phyloP scores from a whole-genome alignment of 2,113 vertebrate genomes.

The Nycticebus coucang region DNA sequence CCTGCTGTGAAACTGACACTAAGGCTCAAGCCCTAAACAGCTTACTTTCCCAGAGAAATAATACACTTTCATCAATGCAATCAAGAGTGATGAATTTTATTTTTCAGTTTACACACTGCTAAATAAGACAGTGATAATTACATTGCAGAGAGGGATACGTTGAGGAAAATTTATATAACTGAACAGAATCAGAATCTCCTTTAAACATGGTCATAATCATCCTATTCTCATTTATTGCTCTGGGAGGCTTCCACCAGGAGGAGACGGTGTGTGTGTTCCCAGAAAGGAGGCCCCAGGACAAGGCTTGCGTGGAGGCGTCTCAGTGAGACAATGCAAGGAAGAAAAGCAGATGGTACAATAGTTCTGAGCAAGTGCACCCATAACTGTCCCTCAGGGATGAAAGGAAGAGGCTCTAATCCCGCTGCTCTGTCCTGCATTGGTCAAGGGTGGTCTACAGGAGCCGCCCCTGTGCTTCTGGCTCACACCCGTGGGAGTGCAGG shows the following conservation, averaged over 20 bases:
- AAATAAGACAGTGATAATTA: neutral
- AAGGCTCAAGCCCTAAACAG: neutral
- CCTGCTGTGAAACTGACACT: neutral
- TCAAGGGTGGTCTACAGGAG: neutral
- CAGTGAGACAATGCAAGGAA: neutral
- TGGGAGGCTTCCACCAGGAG: neutral
- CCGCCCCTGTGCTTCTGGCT: fast-evolving
- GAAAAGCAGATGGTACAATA: neutral
- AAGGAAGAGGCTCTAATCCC: neutral
- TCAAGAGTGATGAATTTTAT: neutral
- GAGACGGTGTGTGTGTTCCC: neutral
- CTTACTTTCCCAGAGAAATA: conserved; percentile 19
- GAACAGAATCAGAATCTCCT: neutral
- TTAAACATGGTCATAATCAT: neutral
- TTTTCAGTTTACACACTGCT: neutral
- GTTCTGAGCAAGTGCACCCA: neutral
- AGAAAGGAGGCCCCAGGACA: neutral
- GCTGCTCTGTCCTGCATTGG: neutral
- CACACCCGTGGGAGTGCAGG: too few relatives aligned
- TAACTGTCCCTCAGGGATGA: neutral
- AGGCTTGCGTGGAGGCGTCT: neutral
- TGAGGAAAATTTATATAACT: neutral
- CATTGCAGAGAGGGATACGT: neutral
- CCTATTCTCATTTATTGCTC: neutral
- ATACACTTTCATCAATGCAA: neutral